Evolutionary conservation across 2,113 vertebrate genomes (phyloP).

Genomic region (Pseudorectes ferrugineus): DNA sequence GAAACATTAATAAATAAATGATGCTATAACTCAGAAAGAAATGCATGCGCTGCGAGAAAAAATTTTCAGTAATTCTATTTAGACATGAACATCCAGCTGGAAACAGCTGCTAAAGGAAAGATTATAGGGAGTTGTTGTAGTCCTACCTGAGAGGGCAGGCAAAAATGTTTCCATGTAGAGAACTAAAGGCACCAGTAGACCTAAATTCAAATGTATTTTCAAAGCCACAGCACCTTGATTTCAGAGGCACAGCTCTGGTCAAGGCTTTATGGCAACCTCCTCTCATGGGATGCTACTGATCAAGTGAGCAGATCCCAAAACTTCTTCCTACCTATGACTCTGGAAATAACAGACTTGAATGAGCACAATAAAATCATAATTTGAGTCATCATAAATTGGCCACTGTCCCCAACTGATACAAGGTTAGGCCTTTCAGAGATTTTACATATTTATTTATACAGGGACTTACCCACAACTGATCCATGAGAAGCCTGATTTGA

Average conservation of each 20-base stretch:
- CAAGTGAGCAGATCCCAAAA: not conserved
- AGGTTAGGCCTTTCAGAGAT: not conserved
- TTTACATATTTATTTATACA: not conserved
- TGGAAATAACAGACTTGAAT: not conserved
- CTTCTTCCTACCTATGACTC: not conserved
- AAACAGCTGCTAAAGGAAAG: not conserved
- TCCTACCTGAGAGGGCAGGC: not conserved
- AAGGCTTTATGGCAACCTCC: not conserved
- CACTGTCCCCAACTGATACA: not conserved
- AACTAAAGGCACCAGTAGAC: not conserved
- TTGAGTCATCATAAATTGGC: not conserved
- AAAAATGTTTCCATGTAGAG: not conserved
- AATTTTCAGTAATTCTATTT: not conserved
- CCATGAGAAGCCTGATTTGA: not conserved
- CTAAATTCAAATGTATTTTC: not conserved
- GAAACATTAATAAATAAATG: not conserved
- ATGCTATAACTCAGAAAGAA: not conserved
- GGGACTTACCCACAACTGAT: not conserved
- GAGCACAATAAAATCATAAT: accelerated
- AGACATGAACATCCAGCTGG: not conserved
- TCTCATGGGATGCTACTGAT: not conserved
- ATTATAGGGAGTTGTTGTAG: not conserved
- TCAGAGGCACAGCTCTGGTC: not conserved
- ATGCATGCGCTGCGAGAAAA: not conserved
- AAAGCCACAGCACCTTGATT: not conserved